A percentile compares a stretch with the other conserved stretches of the same genome.
Conservation (phyloP, 2,797 vertebrate species). For the Sebastes vulpes region DNA sequence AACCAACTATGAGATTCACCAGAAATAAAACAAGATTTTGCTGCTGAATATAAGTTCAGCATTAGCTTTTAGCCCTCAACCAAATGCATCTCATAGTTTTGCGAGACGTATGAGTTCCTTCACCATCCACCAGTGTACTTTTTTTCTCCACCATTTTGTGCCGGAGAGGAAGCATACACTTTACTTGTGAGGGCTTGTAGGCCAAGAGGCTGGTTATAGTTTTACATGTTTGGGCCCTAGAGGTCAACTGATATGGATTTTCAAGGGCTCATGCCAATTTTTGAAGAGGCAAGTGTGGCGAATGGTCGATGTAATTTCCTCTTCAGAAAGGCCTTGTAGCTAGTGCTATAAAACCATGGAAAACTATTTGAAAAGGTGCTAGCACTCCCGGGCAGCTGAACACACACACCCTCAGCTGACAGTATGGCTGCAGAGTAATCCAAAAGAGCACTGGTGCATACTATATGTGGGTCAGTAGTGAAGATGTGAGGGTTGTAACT, state of each 20-base stretch:
- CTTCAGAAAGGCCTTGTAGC: neutral
- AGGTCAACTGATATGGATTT: slow-evolving; percentile 19
- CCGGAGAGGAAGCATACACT: neutral
- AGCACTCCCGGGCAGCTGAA: neutral
- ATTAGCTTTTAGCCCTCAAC: neutral
- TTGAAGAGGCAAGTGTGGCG: slow-evolving; percentile 2
- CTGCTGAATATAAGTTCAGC: neutral
- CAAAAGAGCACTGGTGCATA: neutral
- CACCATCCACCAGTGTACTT: neutral
- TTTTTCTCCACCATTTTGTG: slow-evolving; percentile 18
- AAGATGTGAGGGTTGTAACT: slow-evolving; percentile 31
- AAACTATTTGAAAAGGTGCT: neutral
- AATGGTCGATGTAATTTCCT: slow-evolving; percentile 8
- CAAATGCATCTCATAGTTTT: neutral
- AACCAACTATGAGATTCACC: neutral
- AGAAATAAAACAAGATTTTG: neutral
- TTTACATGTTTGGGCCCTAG: neutral
- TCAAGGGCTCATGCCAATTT: slow-evolving; percentile 4
- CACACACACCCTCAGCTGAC: slow-evolving; percentile 6
- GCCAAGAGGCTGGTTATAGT: slow-evolving; percentile 2
- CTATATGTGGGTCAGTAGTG: slow-evolving; percentile 34
- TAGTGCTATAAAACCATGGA: slow-evolving; percentile 9
- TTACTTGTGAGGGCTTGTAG: neutral
- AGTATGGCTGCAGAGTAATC: slow-evolving; percentile 12
- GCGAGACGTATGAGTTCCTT: neutral